Base-by-base conservation (phyloP, 2,797 vertebrate genomes). In the Galagoides demidoff region DNA sequence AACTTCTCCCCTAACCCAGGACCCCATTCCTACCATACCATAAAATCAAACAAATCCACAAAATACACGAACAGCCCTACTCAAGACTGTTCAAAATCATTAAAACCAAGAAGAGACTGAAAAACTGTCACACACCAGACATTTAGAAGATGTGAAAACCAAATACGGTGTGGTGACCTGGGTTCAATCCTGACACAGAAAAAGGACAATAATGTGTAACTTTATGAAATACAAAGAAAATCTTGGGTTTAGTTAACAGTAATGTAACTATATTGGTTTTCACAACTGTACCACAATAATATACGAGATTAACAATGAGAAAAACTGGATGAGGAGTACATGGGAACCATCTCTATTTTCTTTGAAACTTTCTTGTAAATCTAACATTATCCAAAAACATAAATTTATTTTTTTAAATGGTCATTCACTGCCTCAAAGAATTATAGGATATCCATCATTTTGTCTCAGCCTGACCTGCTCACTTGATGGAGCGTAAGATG, bases 151-250 rank as follows among this genome's bases (percentile, higher is more conserved):
- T 17, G 39, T 20, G 34, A 78, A 84, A 94, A 86, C 11, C 1
- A 39, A 91, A 61, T 43, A 2, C 76, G 61, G 1, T 2, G 0
- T 64, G 43, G 43, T 34, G 77, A 27, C 31, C 49, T 59, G 27
- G 88, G 59, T 20, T 83, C n/a, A 61, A 63, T 94, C 45, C 57
- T 83, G 73, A 23, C 64, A 77, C 31, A 76, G 82, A 59, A 85
- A n/a, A 91, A 64, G 34, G 63, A 66, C 61, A 88, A 37, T 94
- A 68, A 73, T 90, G 25, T 88, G 49, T 85, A 95, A 93, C 92
- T 27, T 64, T 94, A 66, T 92, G 70, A 90, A 88, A 85, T 17
- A 78, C 29, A 78, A 73, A 82, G 77, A 90, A 89, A 92, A 87
- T 68, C 45, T 89, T n/a, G 63, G 59, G 14, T 85, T 93, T 39